Conservation (phyloP, 92 coral and sea anemone species). For the Virgularia gustaviana region DNA sequence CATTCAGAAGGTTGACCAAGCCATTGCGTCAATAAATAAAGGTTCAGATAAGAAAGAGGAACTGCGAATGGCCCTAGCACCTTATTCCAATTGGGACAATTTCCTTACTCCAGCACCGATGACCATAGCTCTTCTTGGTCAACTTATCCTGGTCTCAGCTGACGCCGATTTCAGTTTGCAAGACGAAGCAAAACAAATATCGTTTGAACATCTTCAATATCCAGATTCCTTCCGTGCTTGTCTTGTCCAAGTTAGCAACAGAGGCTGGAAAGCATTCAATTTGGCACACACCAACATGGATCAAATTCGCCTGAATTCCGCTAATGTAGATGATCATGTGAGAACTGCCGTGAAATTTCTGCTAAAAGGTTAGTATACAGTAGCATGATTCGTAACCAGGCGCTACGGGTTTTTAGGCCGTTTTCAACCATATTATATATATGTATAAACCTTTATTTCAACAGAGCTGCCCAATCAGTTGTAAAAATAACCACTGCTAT, state of each 20-base stretch:
- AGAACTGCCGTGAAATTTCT: constrained; percentile 55
- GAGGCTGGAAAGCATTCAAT: constrained; percentile 63
- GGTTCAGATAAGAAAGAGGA: constrained; percentile 55
- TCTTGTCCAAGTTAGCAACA: constrained; percentile 59
- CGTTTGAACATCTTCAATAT: constrained; percentile 39
- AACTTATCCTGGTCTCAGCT: constrained; percentile 51
- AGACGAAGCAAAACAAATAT: constrained; percentile 31
- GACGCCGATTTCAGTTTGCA: constrained; percentile 56
- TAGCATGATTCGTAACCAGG: too few species aligned
- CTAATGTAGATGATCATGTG: constrained; percentile 53
- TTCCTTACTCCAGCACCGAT: constrained; percentile 63
- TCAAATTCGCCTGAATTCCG: constrained; percentile 46
- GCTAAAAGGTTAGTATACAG: background rate
- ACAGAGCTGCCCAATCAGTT: too few species aligned
- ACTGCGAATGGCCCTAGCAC: constrained; percentile 46
- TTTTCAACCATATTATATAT: too few species aligned
- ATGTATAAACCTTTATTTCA: too few species aligned
- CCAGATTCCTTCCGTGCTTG: constrained; percentile 64
- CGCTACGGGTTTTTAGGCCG: too few species aligned
- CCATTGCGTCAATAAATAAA: constrained; percentile 43
- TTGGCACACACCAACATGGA: constrained; percentile 65
- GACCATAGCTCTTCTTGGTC: constrained; percentile 60
- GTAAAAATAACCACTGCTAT: too few species aligned
- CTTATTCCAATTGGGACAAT: constrained; percentile 57
- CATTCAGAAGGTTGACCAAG: constrained; percentile 35